Evolutionary conservation across 1,140 invertebrate genomes (phyloP), one percentile per base, ranked within the genome.

Genomic region (Vollenhovia emeryi): DNA sequence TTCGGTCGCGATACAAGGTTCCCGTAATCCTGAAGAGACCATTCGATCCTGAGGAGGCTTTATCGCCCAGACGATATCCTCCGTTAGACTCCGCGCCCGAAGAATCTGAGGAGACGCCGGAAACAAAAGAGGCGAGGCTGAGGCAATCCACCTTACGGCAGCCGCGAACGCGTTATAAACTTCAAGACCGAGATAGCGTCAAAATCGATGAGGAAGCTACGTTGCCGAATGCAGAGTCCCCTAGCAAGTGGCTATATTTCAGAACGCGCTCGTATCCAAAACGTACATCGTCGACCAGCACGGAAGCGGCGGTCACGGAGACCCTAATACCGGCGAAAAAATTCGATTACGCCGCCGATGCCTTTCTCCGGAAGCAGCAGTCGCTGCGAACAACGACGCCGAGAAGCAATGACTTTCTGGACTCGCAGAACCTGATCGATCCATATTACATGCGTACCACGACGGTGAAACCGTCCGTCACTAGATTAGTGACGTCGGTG

Each of bases 401-500:
- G 50, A 48, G 36, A 3, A 64, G 36, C 40, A 52, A 48, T 24
- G 64, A 52, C 62, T 4, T 30, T 18, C n/a, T 60, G 18, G 87
- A 86, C 27, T 59, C 33, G 43, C 50, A 87, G 71, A 92, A 93
- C 52, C 45, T 89, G 0, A 75, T 91, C 0, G 91, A 91, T n/a
- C 48, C 64, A 8, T 86, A 92, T n/a, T 88, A 86, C 27, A 43
- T 59, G 7, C 89, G 92, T 6, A 90, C 85, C 0, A 87, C 92
- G 7, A 87, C 91, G 2, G 75, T 88, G 0, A 94, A 94, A 36
- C 93, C 94, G n/a, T 88, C 90, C 21, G 89, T 95, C 0, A 95
- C 95, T 1, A 92, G 94, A 87, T 82, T 95, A n/a, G 93, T 95
- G 0, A 95, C 95, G 1, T 95, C 95, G 0, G 93, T 95, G 2